Evolutionary conservation across 2,797 vertebrate species (phyloP).

Genomic region (Pantherophis vulpinus): DNA sequence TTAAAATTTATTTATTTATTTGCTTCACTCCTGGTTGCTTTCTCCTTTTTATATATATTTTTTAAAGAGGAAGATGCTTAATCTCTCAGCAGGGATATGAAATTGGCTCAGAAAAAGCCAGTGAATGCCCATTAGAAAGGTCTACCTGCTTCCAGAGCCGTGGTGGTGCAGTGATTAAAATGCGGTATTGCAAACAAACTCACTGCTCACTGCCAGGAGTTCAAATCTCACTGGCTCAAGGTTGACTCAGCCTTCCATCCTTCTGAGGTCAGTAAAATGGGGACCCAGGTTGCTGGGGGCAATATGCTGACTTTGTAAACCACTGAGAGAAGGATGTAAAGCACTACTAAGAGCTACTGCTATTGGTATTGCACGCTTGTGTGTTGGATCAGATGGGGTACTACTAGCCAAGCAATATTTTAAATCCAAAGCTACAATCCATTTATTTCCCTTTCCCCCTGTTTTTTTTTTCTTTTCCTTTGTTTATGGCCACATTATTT

Average conservation of each 20-base stretch:
- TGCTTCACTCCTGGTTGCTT: not conserved
- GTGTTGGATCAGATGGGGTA: conserved; percentile 51
- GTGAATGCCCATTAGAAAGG: conserved; percentile 43
- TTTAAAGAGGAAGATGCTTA: conserved; percentile 60
- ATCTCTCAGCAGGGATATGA: conserved; percentile 41
- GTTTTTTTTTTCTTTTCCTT: not conserved
- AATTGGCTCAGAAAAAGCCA: conserved; percentile 45
- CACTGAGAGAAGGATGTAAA: no score
- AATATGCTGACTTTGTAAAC: no score
- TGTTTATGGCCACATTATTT: conserved; percentile 58
- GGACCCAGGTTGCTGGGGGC: no score
- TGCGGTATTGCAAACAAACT: no score
- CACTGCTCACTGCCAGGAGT: no score
- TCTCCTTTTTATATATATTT: conserved; percentile 52
- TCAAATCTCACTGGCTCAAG: no score
- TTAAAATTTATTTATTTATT: no score
- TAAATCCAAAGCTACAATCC: conserved; percentile 49
- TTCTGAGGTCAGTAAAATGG: no score
- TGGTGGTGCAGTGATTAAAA: no score
- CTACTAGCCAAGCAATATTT: conserved; percentile 51
- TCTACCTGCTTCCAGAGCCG: not conserved
- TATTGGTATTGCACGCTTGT: conserved; percentile 21
- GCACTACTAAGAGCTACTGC: no score
- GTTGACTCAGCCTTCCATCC: no score
- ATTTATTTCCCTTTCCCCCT: conserved; percentile 47